Base-by-base conservation (phyloP, 2,888 invertebrate species). In the Heteromurus nitidus region DNA sequence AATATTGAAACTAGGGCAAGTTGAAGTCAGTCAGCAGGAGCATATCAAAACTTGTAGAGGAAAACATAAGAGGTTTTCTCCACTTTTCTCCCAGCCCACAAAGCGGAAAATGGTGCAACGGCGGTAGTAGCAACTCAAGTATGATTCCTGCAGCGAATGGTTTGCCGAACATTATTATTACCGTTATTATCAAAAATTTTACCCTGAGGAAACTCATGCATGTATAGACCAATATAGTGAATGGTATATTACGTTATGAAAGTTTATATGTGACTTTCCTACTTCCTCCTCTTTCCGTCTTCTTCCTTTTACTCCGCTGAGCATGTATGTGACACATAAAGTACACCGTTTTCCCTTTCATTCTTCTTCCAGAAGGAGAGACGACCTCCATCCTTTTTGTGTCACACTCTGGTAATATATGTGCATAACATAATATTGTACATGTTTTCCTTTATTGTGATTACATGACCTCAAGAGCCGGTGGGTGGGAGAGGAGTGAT, bases 141-240 rank as follows among this genome's bases (percentile, higher is more conserved):
- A 73, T 62, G 73, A 73, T 74, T 74, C 64, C 74, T 64, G 74
- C 24, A 74, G 74, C 28, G 64, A 73, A 55, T 73, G 73, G 73
- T 62, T 73, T 62, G 62, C 73, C 62, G 50, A 47, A 62, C 53
- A 64, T 74, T 74, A 74, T 74, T 74, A 74, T 74, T 74, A 64
- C 64, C 64, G 64, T 74, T 74, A 64, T 74, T 74, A 74, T 74
- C 74, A 64, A 64, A 74, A 74, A 64, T 65, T 74, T 74, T 36
- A 36, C 58, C 70, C 9, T 11, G 26, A 42, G 42, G 70, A 44
- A 72, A 60, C 44, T n/a, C n/a, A n/a, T n/a, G n/a, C n/a, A n/a
- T n/a, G n/a, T n/a, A n/a, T n/a, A n/a, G n/a, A n/a, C n/a, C n/a
- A n/a, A n/a, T n/a, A n/a, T n/a, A n/a, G n/a, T n/a, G n/a, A n/a